Conservation (phyloP, 2,113 vertebrate species). For the Marmota flaviventris region DNA sequence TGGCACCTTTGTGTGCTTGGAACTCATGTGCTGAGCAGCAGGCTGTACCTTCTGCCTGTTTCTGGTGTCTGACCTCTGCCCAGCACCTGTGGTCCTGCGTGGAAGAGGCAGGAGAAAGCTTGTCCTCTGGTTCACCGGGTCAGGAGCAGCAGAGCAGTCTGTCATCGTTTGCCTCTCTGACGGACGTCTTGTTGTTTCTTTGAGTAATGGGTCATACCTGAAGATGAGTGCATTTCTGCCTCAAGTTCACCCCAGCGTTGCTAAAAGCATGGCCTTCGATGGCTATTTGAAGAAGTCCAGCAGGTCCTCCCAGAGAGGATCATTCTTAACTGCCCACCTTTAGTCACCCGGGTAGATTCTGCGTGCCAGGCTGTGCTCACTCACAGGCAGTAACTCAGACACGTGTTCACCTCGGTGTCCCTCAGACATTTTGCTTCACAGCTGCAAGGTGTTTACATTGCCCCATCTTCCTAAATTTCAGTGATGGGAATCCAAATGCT, state of each 20-base stretch:
- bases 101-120: not conserved
- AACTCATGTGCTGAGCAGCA: not conserved
- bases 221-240: not conserved
- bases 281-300: not conserved
- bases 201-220: not conserved
- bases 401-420: not conserved
- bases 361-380: not conserved
- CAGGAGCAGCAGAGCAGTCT: not conserved
- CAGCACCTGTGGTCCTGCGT: not conserved
- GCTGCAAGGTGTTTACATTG: not conserved
- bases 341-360: not conserved
- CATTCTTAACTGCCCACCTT: not conserved
- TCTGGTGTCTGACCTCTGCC: not conserved
- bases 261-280: not conserved
- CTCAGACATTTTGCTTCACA: not conserved
- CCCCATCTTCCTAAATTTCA: not conserved
- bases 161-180: not conserved
- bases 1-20: not conserved
- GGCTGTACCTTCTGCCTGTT: not conserved
- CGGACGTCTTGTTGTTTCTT: not conserved
- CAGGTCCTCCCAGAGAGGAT: not conserved
- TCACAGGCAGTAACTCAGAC: not conserved
- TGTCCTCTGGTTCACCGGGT: not conserved
- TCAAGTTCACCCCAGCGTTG: not conserved
- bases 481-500: not conserved